Base-by-base conservation (phyloP, 2,113 vertebrate genomes). In the Peromyscus polionotus region DNA sequence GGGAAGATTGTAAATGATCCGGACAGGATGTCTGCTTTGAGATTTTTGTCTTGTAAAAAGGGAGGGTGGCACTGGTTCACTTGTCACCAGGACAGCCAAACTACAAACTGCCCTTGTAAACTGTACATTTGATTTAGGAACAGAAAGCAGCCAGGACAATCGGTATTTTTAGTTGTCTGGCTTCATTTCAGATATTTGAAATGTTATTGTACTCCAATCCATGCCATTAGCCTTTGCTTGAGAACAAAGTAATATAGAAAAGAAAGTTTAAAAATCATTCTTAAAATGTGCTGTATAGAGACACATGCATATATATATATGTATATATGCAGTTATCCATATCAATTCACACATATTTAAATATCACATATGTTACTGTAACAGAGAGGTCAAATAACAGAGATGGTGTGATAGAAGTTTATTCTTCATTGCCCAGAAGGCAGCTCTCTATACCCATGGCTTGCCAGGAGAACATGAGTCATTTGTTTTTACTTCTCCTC, bases 51-150 rank as follows among this genome's bases (percentile, higher is more conserved):
- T 63, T 63, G 22, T 42, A 48, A 63, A 28, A 63, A 42, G 7
- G 51, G 67, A 31, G 19, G 96, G 2, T 84, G 36, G 22, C 16
- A 61, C 85, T 95, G 11, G 93, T 97, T 97, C 96, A 93, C 10
- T 0, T 93, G 67, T 88, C 76, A 92, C 84, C 36, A 59, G 2
- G 33, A 91, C 36, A 94, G 87, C 83, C 79, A 16, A 93, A 48
- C 42, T 93, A 0, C 86, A 89, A 81, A 67, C 45, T 79, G 51
- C 96, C 97, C 87, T 97, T 98, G 95, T n/a, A 96, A 96, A 97
- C 86, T 97, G 97, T 93, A 93, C 97, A 95, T 96, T 68, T 93
- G 10, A 92, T 7, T 97, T 98, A 97, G 77, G 70, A 88, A 95
- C 31, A 92, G 98, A 96, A 73, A 4, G 95, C 96, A 97, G 75